Evolutionary conservation across 2,888 invertebrate species (phyloP).

Genomic region (Pyrochroa serraticornis): DNA sequence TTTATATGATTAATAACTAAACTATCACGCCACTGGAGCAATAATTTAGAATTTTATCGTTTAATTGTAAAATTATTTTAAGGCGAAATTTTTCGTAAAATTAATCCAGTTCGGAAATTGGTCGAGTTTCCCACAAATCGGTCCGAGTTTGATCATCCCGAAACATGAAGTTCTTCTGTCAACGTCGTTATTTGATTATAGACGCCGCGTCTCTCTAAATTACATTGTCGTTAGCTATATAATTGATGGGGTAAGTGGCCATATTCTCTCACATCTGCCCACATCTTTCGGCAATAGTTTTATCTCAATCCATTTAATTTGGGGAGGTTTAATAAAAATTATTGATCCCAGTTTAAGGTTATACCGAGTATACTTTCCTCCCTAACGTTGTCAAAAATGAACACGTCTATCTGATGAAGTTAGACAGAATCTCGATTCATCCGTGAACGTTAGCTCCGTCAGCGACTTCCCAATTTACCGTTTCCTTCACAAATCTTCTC

Average conservation of each 20-base stretch:
- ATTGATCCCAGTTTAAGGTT: slow-evolving; percentile 16
- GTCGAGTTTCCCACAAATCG: too few species aligned
- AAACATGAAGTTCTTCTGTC: slow-evolving; percentile 19
- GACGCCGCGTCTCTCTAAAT: slow-evolving; percentile 20
- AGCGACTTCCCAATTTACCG: slow-evolving; percentile 27
- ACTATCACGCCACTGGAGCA: background rate
- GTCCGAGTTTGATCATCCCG: slow-evolving; percentile 12
- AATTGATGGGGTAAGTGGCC: slow-evolving; percentile 24
- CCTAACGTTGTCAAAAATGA: slow-evolving; percentile 24
- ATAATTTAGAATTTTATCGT: too few species aligned
- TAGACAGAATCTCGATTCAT: slow-evolving; percentile 27
- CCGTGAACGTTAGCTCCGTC: slow-evolving; percentile 24
- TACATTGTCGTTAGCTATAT: slow-evolving; percentile 27
- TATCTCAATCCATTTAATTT: slow-evolving; percentile 7
- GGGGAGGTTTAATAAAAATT: slow-evolving; percentile 9
- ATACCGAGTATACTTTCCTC: slow-evolving; percentile 6
- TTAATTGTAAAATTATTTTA: too few species aligned
- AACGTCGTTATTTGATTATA: slow-evolving; percentile 26
- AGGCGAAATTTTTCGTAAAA: too few species aligned
- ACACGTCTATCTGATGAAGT: slow-evolving; percentile 26
- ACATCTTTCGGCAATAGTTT: slow-evolving; percentile 7
- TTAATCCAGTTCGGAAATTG: too few species aligned
- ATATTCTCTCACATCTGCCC: slow-evolving; percentile 15
- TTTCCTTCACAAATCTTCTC: slow-evolving; percentile 23
- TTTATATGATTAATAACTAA: background rate